Evolutionary conservation across 2,797 vertebrate genomes (phyloP), one percentile per base, ranked within the genome.

Genomic region (Amniataba percoides): DNA sequence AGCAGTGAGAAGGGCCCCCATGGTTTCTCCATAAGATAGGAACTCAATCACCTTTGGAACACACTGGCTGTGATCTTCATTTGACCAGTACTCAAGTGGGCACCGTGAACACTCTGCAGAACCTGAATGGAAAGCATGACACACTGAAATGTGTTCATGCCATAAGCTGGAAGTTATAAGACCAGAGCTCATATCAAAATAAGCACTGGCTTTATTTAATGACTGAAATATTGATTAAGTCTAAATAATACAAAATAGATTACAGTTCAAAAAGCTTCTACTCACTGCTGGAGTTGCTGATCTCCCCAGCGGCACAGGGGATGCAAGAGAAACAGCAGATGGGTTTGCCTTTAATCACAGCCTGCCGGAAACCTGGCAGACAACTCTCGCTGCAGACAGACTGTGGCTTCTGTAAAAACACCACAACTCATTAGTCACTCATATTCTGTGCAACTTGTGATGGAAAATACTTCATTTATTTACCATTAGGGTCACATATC

Each of bases 371-470:
- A 70, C 95, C 95, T 75, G 91, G 85, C 1, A 21, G 75, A 66
- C 95, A 96, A 55, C 91, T 94, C 58, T 94, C 87, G 89, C 93
- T 95, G 81, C 95, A 95, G 70, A 94, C 88, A 46, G 95, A 95
- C 63, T 23, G 71, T 1, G 94, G 94, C 80, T 66, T 94, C 95
- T 96, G 81, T 3, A 87, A 88, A 46, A 85, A 23, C 43, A 88
- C 5, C 64, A 88, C 9, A 77, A 71, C 19, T 43, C 34, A 58
- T 69, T 2, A 69, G 11, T 71, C 31, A 45, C 23, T 70, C 31
- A 71, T 34, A 63, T 12, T 59, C n/a, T 49, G 3, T 42, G 65
- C 3, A 7, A 36, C 19, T 0, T 40, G 8, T 52, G 13, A 39
- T 58, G n/a, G 15, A 8, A 45, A 18, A 55, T 2, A 15, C 6